Percentiles rank a stretch among this genome's conserved stretches.
phyloP scores from a whole-genome alignment of 2,797 vertebrate species.

The Scyliorhinus canicula region DNA sequence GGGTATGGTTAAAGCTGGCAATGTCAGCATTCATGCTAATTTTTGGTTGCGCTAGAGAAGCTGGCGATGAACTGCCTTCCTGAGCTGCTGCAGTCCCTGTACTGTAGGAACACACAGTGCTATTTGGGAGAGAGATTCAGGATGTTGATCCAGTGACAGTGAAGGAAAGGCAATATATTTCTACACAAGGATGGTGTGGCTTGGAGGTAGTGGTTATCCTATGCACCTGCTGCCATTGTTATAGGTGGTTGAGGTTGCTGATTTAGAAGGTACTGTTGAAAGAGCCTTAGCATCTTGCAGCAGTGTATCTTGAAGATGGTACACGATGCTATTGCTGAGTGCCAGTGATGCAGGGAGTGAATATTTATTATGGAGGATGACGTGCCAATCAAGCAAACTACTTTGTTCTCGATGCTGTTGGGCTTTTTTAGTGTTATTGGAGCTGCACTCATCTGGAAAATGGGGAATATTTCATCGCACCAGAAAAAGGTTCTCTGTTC shows the following conservation, averaged over 20 bases:
- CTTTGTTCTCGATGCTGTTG: too few relatives aligned
- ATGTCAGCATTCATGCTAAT: neutral
- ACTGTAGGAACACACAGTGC: neutral
- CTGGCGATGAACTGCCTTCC: neutral
- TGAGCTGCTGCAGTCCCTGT: neutral
- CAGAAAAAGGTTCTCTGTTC: neutral
- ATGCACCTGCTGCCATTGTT: neutral
- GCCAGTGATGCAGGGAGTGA: too few relatives aligned
- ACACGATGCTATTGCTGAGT: too few relatives aligned
- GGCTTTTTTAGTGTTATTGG: too few relatives aligned
- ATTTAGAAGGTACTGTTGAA: neutral
- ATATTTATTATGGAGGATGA: too few relatives aligned
- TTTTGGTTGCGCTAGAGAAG: neutral
- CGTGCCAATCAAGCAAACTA: too few relatives aligned
- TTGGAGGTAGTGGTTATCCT: too few relatives aligned
- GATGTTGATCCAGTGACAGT: neutral
- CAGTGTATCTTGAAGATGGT: too few relatives aligned
- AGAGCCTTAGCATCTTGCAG: neutral
- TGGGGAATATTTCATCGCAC: too few relatives aligned
- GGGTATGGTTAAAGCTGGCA: neutral
- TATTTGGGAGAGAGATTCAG: neutral
- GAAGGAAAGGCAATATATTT: neutral
- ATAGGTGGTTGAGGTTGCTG: neutral
- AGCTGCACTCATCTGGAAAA: too few relatives aligned
- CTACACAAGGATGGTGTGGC: neutral